Evolutionary conservation across 2,797 vertebrate genomes (phyloP), one percentile per base, ranked within the genome.

Genomic region (Apogon hyalosoma): DNA sequence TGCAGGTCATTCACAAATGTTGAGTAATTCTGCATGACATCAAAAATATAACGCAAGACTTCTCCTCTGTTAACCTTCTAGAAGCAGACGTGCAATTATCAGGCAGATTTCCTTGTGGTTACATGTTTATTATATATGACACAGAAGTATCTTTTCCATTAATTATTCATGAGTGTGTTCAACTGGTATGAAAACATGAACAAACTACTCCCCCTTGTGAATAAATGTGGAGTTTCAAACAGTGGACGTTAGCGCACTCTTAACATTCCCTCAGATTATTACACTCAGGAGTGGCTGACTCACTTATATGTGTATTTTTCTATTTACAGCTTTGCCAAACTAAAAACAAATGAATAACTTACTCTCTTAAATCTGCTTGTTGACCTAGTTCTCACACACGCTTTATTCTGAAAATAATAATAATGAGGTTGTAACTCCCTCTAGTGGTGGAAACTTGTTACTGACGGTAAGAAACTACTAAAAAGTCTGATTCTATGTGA

Each of bases 381-480:
- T 50, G 58, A 59, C 47, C 58, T 2, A 60, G 8, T 75, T 69
- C 33, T 50, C 31, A 42, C 45, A 42, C 45, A 28, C 24, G 5
- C 8, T 49, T 46, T 1, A 14, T 57, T 2, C 13, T 38, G n/a
- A n/a, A n/a, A n/a, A n/a, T n/a, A 3, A 0, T 7, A 58, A 59
- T 38, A 63, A 31, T 69, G 19, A 28, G 8, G 16, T 12, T 58
- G 40, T 43, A 59, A 0, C 82, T 1, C 75, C 83, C 85, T 84
- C 90, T 88, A 84, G 85, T 85, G 90, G 82, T 51, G 0, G 0
- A 56, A 31, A 21, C 1, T 2, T 8, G 24, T 46, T 51, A 60
- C 13, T 75, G 46, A 2, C 14, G n/a, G 2, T n/a, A 48, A 1
- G 7, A 28, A 28, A 28, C 24, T 6, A 28, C 24, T 28, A 28